Base-by-base conservation (phyloP, 2,797 vertebrate genomes). In the Catharus ustulatus region DNA sequence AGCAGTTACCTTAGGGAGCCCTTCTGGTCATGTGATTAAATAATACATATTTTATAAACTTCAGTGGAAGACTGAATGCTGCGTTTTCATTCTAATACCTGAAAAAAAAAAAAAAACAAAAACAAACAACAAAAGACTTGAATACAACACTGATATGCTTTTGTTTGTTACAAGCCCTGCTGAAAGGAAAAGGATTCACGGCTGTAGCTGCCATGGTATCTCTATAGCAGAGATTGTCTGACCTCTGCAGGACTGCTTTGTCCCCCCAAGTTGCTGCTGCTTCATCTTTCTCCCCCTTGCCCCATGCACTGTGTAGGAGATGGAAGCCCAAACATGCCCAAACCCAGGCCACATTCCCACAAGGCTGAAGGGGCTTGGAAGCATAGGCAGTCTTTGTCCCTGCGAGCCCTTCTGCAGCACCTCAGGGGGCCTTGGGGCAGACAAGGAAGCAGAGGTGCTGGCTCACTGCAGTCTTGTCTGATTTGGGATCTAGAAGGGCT, bases 21-120 rank as follows among this genome's bases (percentile, higher is more conserved):
- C 64, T 91, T 93, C 82, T 92, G 75, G 79, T 83, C 5, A 9
- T 84, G 78, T 90, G 82, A 81, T 92, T 87, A 92, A 93, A 92
- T 93, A 91, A 95, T 89, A 64, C 91, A 75, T 94, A 74, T 88
- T 94, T 93, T 95, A 83, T 95, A 79, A 93, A 90, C 76, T 91
- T 84, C 80, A 72, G 36, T 80, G 46, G 58, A 87, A 92, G 88
- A 89, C 32, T 73, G 94, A 85, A 62, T 81, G 80, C 78, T 92
- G 9, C 52, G 36, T 90, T 91, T 89, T 63, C 6, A 2, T 89
- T 90, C 58, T 79, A 81, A 72, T 79, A 88, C 36, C 55, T 88
- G 62, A 92, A 83, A 48, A 21, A n/a, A 62, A 62, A 45, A 49
- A 12, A 15, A 24, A 6, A 2, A 26, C 14, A 45, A 48, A 24